Evolutionary conservation across 2,797 vertebrate species (phyloP), one percentile per base, ranked within the genome.

Genomic region (Gymnodraco acuticeps): DNA sequence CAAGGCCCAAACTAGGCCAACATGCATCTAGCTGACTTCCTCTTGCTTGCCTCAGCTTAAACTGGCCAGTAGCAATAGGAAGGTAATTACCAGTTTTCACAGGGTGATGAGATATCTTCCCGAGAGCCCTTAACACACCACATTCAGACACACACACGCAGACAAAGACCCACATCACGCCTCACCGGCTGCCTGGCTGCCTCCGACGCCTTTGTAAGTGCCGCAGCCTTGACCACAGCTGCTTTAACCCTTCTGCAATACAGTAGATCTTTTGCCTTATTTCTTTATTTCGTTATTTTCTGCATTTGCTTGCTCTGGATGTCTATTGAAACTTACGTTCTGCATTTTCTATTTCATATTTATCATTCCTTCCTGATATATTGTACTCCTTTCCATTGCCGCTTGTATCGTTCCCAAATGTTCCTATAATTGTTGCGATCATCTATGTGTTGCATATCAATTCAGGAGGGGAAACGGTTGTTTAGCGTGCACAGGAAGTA

Each of bases 31-130:
- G 19, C 69, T 91, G 93, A 77, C 86, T 83, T 92, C 85, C 82
- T 42, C 75, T 85, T 84, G 90, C 91, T 73, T 61, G 45, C 77
- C 95, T 97, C 95, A 95, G 95, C 95, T 95, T 96, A 95, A 92
- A 94, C 90, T 92, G 87, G 85, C 81, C 48, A 81, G 60, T 75
- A 67, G 77, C 83, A 88, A 83, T 69, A 77, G 87, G 87, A 90
- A 94, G 83, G 93, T 93, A 93, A 94, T 93, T 70, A 76, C 70
- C 78, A 19, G 80, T 93, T 92, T 85, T 91, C 92, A 91, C 80
- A 91, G 91, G 87, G 87, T 56, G 77, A 93, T 93, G 87, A 91
- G 91, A 91, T 88, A 84, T 89, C 84, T 67, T 72, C 16, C 88
- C 81, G 82, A 58, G 76, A 70, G 66, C 71, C 73, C 50, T 70